Evolutionary conservation across 2,888 invertebrate species (phyloP), one percentile per base, ranked within the genome.

Genomic region (Apamea crenata): DNA sequence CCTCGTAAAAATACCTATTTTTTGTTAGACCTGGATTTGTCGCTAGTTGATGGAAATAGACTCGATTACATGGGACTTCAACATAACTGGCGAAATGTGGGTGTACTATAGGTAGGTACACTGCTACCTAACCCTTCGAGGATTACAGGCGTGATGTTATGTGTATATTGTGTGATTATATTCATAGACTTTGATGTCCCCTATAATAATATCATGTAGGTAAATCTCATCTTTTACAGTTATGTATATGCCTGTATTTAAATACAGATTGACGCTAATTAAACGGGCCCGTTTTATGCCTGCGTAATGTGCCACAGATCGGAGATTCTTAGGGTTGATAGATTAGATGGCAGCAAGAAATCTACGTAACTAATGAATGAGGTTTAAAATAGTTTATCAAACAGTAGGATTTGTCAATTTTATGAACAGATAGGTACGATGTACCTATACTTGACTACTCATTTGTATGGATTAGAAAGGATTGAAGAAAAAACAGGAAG

Each of bases 231-330:
- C 32, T 18, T 63, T 61, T 81, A 76, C 70, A 85, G 70, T 80
- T 85, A 89, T 87, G 79, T 87, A 87, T 90, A 89, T 90, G 91
- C 88, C 12, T 16, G n/a, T 74, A 65, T 81, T 82, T 76, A 83
- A 67, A 83, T 53, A 83, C 88, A 93, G 92, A 92, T 89, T 87
- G 87, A 89, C 81, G 76, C 87, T 94, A 94, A 93, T 93, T 93
- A 94, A 92, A 90, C 90, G 87, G 84, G 71, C 59, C 77, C 74
- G 82, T 83, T 85, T 83, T 86, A 76, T 77, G 74, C 67, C 78
- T 85, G 93, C 93, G 93, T 93, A 91, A 91, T 91, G 91, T 92
- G 95, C 93, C 95, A 93, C 88, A 94, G 93, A 94, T 94, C 90
- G 90, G 89, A 81, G 73, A 79, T 40, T 44, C 44, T 32, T 66